phyloP scores from a whole-genome alignment of 2,888 invertebrate species.

The Eilema sororculum region DNA sequence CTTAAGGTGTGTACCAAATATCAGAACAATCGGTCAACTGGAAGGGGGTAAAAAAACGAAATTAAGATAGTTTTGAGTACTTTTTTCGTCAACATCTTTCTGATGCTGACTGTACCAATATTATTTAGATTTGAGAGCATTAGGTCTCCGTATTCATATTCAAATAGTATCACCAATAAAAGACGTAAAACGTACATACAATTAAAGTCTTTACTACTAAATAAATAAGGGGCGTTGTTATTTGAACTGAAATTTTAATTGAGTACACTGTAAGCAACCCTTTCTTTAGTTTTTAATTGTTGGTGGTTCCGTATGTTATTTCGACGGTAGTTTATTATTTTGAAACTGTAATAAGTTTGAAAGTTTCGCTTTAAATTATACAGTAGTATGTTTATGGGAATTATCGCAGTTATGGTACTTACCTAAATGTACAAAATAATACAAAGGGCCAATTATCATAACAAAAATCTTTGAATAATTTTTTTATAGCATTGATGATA shows the following conservation, averaged over 20 bases:
- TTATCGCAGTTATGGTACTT: not conserved
- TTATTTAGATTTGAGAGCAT: slow-evolving; percentile 11
- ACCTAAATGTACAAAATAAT: too few species aligned
- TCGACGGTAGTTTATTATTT: not conserved
- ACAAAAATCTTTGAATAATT: too few species aligned
- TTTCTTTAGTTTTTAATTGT: slow-evolving; percentile 16
- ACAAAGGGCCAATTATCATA: too few species aligned
- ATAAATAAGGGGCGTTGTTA: not conserved
- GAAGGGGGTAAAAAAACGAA: too few species aligned
- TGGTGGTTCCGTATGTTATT: slow-evolving; percentile 18
- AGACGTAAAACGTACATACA: not conserved
- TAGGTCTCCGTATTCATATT: slow-evolving; percentile 29
- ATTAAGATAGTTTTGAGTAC: too few species aligned
- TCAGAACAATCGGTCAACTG: too few species aligned
- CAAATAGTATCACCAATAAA: slow-evolving; percentile 20
- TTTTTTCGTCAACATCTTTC: too few species aligned
- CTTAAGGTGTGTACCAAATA: too few species aligned
- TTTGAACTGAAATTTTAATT: slow-evolving; percentile 24
- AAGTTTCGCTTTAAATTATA: not conserved
- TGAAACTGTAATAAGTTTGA: not conserved
- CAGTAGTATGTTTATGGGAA: not conserved
- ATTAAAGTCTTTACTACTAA: not conserved
- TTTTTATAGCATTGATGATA: too few species aligned
- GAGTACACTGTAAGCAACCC: slow-evolving; percentile 20
- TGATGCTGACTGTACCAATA: too few species aligned